Evolutionary conservation across 2,888 invertebrate genomes (phyloP).

Genomic region (Apotomis betuletana): DNA sequence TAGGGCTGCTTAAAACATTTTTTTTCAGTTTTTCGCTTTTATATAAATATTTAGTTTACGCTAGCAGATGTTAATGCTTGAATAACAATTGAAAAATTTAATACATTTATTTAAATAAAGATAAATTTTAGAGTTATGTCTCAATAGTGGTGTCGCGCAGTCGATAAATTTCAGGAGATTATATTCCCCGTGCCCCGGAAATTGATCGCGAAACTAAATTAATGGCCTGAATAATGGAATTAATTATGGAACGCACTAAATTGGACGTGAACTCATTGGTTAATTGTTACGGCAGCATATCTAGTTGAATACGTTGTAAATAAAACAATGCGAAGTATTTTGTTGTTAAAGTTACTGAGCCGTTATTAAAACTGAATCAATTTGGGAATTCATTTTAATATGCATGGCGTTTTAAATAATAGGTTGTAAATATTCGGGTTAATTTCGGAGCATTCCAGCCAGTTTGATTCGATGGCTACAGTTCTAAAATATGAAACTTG

Average conservation of each 20-base stretch:
- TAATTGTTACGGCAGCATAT: slow-evolving; percentile 10
- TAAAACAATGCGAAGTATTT: not conserved
- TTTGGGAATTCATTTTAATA: not conserved
- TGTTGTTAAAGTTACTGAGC: not conserved
- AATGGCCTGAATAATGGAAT: slow-evolving; percentile 35
- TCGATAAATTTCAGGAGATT: slow-evolving; percentile 22
- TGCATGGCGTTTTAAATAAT: no score
- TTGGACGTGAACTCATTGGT: slow-evolving; percentile 18
- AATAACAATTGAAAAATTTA: no score
- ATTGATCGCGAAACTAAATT: slow-evolving; percentile 37
- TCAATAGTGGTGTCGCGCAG: not conserved
- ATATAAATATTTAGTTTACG: no score
- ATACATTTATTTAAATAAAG: not conserved
- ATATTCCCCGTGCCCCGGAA: slow-evolving; percentile 30
- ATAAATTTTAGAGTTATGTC: not conserved
- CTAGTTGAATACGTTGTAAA: slow-evolving; percentile 3
- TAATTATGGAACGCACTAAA: slow-evolving; percentile 30
- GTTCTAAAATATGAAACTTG: no score
- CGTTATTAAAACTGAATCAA: not conserved
- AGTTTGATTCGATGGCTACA: no score
- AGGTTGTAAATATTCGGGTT: no score
- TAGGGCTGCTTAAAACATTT: no score
- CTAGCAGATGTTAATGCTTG: no score
- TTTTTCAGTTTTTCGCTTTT: no score
- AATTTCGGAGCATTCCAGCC: no score